phyloP scores from a whole-genome alignment of 1,140 invertebrate species.

The Drosophila asahinai region DNA sequence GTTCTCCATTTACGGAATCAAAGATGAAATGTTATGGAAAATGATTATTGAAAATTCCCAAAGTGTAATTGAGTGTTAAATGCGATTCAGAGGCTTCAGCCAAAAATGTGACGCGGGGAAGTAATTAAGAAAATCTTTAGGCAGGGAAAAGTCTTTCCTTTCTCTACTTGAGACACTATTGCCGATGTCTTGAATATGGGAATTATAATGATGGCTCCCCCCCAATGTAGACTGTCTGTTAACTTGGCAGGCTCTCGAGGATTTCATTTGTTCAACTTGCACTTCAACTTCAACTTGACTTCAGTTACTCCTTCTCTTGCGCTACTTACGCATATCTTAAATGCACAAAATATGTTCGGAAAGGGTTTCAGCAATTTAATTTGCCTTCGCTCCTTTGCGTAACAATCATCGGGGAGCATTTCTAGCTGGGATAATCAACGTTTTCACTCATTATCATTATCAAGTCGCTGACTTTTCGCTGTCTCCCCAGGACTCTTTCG shows the following conservation, averaged over 20 bases:
- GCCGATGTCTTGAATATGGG: conserved; percentile 26
- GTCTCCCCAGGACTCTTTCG: not conserved
- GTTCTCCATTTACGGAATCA: conserved; percentile 10
- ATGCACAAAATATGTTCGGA: conserved; percentile 47
- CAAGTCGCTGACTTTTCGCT: conserved; percentile 49
- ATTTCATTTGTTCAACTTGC: conserved; percentile 26
- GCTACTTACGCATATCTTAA: conserved; percentile 38
- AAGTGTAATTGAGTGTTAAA: conserved; percentile 75
- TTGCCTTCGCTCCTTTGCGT: conserved; percentile 65
- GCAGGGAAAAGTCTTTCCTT: conserved; percentile 16
- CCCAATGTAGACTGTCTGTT: conserved; percentile 26
- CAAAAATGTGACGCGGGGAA: conserved; percentile 49
- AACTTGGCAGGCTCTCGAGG: conserved; percentile 48
- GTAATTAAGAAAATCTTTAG: conserved; percentile 81
- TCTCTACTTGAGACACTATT: conserved; percentile 37
- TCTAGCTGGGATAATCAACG: conserved; percentile 49
- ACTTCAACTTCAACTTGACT: conserved; percentile 31
- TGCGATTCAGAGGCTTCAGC: conserved; percentile 55
- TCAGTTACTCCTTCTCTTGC: not conserved
- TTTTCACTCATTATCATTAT: conserved; percentile 76
- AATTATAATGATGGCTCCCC: conserved; percentile 19
- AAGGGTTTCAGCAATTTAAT: conserved; percentile 53
- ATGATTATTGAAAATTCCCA: conserved; percentile 64
- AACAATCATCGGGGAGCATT: conserved; percentile 62
- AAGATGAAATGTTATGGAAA: conserved; percentile 60